Percentiles rank a stretch among this genome's conserved stretches.
phyloP scores from a whole-genome alignment of 2,888 invertebrate genomes.

The Macaria notata region DNA sequence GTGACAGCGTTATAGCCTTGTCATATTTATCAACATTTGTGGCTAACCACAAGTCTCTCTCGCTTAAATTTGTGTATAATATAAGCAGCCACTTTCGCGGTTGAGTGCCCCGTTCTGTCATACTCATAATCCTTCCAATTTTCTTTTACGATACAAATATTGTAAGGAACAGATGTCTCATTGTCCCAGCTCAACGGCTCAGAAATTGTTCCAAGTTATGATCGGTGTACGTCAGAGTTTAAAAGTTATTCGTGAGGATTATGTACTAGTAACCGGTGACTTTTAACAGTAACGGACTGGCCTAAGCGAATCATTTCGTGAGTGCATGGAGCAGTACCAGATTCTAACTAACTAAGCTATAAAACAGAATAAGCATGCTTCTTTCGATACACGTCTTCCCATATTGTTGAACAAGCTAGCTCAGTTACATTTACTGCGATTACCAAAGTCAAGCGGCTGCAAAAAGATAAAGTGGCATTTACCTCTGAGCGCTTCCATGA shows the following conservation, averaged over 20 bases:
- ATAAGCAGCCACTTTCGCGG: slow-evolving; percentile 31
- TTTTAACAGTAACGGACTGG: slow-evolving; percentile 14
- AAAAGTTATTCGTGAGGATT: slow-evolving; percentile 31
- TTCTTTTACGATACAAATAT: slow-evolving; percentile 38
- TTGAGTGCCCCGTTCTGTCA: slow-evolving; percentile 19
- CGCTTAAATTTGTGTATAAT: slow-evolving; percentile 9
- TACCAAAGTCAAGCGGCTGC: too few species aligned
- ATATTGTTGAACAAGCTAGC: too few species aligned
- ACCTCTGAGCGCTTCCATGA: too few species aligned
- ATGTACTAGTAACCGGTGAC: slow-evolving; percentile 25
- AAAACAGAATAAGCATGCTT: too few species aligned
- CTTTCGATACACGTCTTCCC: too few species aligned
- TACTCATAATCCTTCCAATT: slow-evolving; percentile 26
- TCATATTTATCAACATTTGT: slow-evolving; percentile 15
- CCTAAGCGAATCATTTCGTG: too few species aligned
- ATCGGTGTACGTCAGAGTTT: slow-evolving; percentile 36
- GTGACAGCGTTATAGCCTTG: slow-evolving; percentile 6
- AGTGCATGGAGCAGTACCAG: too few species aligned
- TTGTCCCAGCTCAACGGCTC: slow-evolving; percentile 39
- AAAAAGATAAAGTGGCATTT: too few species aligned
- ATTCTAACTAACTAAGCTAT: too few species aligned
- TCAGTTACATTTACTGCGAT: too few species aligned
- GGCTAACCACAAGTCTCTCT: slow-evolving; percentile 16
- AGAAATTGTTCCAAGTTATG: slow-evolving; percentile 39
- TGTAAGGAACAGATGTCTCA: slow-evolving; percentile 44